Conservation (phyloP, 2,113 vertebrate species). For the Montifringilla adamsi region DNA sequence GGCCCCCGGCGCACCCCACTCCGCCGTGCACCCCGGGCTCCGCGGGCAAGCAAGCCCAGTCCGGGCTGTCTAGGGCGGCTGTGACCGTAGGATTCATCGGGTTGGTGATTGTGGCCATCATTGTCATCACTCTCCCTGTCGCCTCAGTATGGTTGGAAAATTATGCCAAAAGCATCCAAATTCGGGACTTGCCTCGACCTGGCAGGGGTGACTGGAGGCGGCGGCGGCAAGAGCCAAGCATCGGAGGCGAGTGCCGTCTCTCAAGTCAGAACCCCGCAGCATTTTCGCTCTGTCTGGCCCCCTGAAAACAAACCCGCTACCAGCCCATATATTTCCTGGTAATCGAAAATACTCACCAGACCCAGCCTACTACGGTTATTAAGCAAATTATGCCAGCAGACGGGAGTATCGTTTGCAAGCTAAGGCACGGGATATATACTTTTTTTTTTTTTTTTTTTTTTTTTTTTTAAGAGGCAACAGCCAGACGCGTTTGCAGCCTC, state of each 20-base stretch:
- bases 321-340: conserved; percentile 66
- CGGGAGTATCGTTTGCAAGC: conserved; percentile 53
- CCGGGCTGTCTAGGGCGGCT: neutral
- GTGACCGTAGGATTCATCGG: neutral
- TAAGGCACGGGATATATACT: conserved; percentile 21
- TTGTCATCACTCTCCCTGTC: neutral
- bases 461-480: conserved; percentile 20
- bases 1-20: neutral
- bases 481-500: conserved; percentile 10
- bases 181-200: neutral
- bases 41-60: neutral
- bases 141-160: neutral
- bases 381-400: conserved; percentile 71
- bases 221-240: neutral
- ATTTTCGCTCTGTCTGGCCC: neutral
- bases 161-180: neutral
- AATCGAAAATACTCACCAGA: conserved; percentile 77
- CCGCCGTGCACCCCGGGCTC: neutral
- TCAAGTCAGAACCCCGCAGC: neutral
- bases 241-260: neutral
- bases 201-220: neutral
- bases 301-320: conserved; percentile 48
- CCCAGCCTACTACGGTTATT: conserved; percentile 70
- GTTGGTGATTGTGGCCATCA: neutral
- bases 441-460: conserved; percentile 31